Evolutionary conservation across 2,888 invertebrate species (phyloP), one percentile per base, ranked within the genome.

Genomic region (Phaedon cochleariae): DNA sequence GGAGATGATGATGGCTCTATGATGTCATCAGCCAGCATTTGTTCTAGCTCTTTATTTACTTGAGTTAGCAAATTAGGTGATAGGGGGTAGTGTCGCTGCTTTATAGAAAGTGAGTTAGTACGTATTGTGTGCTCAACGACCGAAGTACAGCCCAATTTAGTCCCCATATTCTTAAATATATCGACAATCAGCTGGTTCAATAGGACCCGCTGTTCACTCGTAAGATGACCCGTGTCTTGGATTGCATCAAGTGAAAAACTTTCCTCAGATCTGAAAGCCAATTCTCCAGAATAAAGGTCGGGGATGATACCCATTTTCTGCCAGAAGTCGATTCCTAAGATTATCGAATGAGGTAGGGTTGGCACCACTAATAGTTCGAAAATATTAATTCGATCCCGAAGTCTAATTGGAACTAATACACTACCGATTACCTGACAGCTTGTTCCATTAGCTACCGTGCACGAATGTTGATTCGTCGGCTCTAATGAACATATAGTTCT

Each of bases 1-100:
- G 82, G 79, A 22, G 69, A 69, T 17, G 53, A 49, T 0, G 73
- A 73, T 7, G 66, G 65, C 31, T 76, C 74, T 6, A 76, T 62
- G 71, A 76, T 10, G 59, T 64, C 5, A 72, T 75, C 18, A 57
- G 68, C 55, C 60, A 76, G 22, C 70, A 79, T 72, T 41, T 68
- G 68, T 18, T 51, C 65, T 22, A 76, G 18, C 41, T 77, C 69
- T 12, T 26, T 18, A 29, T 72, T 58, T 9, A 72, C 58, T 21
- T 58, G 7, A 34, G 26, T 22, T 49, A 67, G 68, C 4, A 54
- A 31, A 1, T 20, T 48, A 6, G 63, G 69, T 4, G 68, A 68
- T 3, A 72, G 45, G 0, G 69, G 69, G 18, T 62, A 62, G 51
- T 67, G 60, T 2, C 66, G 37, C 22, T 65, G 65, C 31, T 72